Conservation (phyloP, 2,797 vertebrate species). For the Chaetophractus vellerosus region DNA sequence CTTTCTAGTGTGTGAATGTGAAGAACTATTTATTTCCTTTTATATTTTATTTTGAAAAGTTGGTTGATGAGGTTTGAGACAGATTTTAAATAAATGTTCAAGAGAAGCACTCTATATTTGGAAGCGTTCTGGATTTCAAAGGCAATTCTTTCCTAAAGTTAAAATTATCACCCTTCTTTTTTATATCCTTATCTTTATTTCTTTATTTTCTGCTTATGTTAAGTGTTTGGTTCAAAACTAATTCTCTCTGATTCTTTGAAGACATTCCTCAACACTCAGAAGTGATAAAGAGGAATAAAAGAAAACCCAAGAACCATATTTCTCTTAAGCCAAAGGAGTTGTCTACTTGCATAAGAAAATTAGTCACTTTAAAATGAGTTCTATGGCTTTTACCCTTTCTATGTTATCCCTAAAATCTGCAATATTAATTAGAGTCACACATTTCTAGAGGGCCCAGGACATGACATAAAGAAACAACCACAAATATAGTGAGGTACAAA, state of each 20-base stretch:
- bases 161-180: constrained; percentile 4
- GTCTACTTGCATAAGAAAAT: neutral
- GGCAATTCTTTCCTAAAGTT: constrained; percentile 14
- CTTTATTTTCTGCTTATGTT: constrained; percentile 37
- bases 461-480: constrained; percentile 31
- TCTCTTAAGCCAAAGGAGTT: constrained; percentile 48
- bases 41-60: constrained; percentile 38
- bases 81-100: constrained; percentile 22
- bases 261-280: neutral
- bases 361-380: constrained; percentile 4
- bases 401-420: neutral
- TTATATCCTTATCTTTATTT: neutral
- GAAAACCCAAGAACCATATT: neutral
- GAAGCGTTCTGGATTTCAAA: constrained; percentile 23
- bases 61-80: constrained; percentile 11
- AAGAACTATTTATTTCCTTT: neutral
- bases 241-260: constrained; percentile 51
- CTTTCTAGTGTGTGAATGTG: neutral
- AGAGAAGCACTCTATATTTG: constrained; percentile 4
- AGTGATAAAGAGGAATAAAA: constrained; percentile 29
- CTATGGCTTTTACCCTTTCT: neutral
- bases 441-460: neutral
- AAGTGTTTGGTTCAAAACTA: constrained; percentile 43
- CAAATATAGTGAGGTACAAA: constrained; percentile 26
- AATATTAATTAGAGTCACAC: constrained; percentile 38